These are phyloP conservation scores for Callinectes sapidus DNA, from an alignment of 2,888 invertebrate species.

Conservation along the genomic window DNA sequence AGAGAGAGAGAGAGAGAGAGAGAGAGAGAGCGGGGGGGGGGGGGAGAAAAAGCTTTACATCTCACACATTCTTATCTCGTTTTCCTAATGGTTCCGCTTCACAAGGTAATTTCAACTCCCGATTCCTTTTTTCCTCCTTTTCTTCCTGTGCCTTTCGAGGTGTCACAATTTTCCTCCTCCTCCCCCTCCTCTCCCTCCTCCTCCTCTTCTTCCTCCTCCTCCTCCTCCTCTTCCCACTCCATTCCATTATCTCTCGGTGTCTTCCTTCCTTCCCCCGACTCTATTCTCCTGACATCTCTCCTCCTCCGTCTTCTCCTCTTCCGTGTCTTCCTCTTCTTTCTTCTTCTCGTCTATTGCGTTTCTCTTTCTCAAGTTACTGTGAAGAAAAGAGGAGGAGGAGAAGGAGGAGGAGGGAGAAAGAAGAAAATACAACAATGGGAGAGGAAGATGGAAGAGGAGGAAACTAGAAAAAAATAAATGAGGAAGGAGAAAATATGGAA, in stretches of 20 bases:
- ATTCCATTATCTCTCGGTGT: background rate
- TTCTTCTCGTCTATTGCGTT: background rate
- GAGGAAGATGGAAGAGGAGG: background rate
- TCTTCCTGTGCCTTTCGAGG: background rate
- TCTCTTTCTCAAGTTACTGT: background rate
- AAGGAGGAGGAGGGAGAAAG: background rate
- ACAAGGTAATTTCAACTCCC: background rate
- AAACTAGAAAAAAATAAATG: background rate
- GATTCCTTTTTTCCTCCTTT: background rate
- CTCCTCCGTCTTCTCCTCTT: conserved; percentile 7
- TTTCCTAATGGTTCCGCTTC: background rate
- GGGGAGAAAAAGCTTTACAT: background rate
- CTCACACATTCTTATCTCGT: conserved; percentile 9
- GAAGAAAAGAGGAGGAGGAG: background rate
- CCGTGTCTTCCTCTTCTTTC: background rate
- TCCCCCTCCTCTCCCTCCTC: background rate
- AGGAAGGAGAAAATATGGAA: background rate
- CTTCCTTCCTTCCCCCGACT: conserved; percentile 24
- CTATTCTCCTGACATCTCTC: conserved; percentile 14
- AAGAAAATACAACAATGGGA: background rate
- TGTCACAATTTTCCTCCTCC: conserved; percentile 28
- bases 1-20: background rate
- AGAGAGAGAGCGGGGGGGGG: background rate
- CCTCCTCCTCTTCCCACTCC: background rate
- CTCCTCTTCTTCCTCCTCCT: background rate